Base-by-base conservation (phyloP, 2,888 invertebrate genomes). In the Julus scandinavius region DNA sequence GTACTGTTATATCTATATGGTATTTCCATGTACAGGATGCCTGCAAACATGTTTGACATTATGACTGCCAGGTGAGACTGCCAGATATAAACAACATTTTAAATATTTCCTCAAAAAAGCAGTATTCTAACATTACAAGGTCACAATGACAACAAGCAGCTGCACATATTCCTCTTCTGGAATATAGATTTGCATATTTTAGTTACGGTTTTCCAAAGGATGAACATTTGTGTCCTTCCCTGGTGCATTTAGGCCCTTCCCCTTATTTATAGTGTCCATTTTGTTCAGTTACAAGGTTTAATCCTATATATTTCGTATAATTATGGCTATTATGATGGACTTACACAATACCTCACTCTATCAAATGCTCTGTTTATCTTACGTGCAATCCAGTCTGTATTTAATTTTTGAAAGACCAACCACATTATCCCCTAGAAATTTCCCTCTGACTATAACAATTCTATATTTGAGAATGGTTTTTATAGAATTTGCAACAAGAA, bases 351-450 rank as follows among this genome's bases (percentile, higher is more conserved):
- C 63, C 20, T 72, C 20, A 72, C 63, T 72, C 63, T 72, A 72
- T 72, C 63, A 72, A 72, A 72, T 72, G n/a, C 63, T 9, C 20
- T 72, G 63, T 72, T 72, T n/a, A 72, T 72, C 20, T 72, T 72
- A 72, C 63, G 63, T 72, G 20, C 2, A 72, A 72, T 72, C 63
- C 20, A 6, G 63, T 72, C 63, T 20, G 63, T 20, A 72, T 72
- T 72, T 72, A 72, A 20, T 72, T 29, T 72, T 72, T 72, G 20
- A 20, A 72, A 72, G 63, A n/a, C 63, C 63, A 72, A 20, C 20
- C 63, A 20, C 20, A 72, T 72, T 20, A 72, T 29, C 63, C 63
- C 63, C 63, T 29, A 17, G 63, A 72, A 20, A 20, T 72, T 20
- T 72, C 63, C 63, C 20, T 72, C 63, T 20, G 20, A 72, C 20